Percentiles rank a stretch among this genome's conserved stretches.
phyloP scores from a whole-genome alignment of 2,113 vertebrate genomes.

The Bucco capensis region DNA sequence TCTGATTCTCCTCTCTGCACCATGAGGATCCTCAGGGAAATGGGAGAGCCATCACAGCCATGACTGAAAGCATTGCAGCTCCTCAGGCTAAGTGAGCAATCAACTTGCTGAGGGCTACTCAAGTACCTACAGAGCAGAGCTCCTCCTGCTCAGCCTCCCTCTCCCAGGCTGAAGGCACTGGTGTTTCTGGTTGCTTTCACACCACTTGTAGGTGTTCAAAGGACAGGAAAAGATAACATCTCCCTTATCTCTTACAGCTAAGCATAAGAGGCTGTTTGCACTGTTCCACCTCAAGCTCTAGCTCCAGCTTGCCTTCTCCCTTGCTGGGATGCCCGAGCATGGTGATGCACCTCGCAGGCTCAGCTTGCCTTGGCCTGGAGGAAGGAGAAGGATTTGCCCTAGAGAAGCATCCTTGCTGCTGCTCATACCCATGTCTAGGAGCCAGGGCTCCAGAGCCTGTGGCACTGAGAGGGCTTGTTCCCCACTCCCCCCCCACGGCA shows the following conservation, averaged over 20 bases:
- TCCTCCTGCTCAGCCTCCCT: not conserved
- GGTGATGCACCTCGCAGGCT: rapidly evolving
- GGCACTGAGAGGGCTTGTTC: too few species aligned
- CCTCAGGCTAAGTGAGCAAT: not conserved
- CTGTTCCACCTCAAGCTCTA: not conserved
- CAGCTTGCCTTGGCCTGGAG: not conserved
- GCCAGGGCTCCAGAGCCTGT: not conserved
- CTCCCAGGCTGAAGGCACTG: rapidly evolving
- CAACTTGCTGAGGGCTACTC: not conserved
- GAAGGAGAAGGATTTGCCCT: not conserved
- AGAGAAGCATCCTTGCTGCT: not conserved
- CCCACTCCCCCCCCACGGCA: too few species aligned
- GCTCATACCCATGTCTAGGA: rapidly evolving
- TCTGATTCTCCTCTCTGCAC: not conserved
- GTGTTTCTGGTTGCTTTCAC: too few species aligned
- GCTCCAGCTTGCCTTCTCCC: not conserved
- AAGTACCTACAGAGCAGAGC: not conserved
- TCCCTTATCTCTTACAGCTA: not conserved
- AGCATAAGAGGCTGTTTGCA: rapidly evolving
- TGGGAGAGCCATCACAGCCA: not conserved
- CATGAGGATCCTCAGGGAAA: not conserved
- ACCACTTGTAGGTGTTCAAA: too few species aligned
- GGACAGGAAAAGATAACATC: too few species aligned
- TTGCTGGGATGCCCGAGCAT: too few species aligned
- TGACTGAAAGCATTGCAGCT: not conserved